Conservation (phyloP, 2,888 invertebrate genomes). For the Sylvicola cinctus region DNA sequence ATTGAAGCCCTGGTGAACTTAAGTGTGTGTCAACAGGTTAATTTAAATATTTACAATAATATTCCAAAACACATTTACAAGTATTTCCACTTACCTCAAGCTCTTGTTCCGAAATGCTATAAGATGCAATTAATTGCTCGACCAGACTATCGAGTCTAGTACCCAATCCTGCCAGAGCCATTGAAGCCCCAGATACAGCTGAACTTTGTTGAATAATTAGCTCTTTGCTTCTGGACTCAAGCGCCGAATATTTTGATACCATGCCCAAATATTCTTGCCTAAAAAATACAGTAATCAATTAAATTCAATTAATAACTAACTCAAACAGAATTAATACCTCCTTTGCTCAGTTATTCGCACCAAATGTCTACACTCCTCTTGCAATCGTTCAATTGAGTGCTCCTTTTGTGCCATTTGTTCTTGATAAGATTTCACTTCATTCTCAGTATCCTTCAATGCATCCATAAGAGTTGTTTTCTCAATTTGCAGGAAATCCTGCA, state of each 20-base stretch:
- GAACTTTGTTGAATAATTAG: constrained; percentile 45
- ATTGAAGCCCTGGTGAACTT: too few relatives aligned
- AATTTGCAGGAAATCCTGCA: constrained; percentile 73
- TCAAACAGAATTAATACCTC: constrained; percentile 27
- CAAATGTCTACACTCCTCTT: constrained; percentile 58
- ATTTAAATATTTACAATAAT: too few relatives aligned
- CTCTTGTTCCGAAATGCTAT: constrained; percentile 53
- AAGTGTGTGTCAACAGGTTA: too few relatives aligned
- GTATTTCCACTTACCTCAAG: constrained; percentile 45
- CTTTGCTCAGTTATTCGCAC: constrained; percentile 64
- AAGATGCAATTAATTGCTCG: constrained; percentile 48
- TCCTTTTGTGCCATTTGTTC: constrained; percentile 28
- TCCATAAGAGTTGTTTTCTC: constrained; percentile 65
- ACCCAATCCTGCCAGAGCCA: constrained; percentile 45
- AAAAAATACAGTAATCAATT: too few relatives aligned
- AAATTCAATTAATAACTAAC: too few relatives aligned
- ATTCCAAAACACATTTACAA: too few relatives aligned
- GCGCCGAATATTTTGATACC: constrained; percentile 38
- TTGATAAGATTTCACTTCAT: constrained; percentile 17
- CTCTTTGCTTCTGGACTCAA: constrained; percentile 41
- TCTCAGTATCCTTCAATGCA: constrained; percentile 55
- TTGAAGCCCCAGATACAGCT: constrained; percentile 44
- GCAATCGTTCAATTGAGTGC: constrained; percentile 36
- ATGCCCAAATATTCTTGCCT: constrained; percentile 46
- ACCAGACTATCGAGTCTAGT: constrained; percentile 48